Conservation (phyloP, 1,140 invertebrate species). For the Drosophila baimaii region DNA sequence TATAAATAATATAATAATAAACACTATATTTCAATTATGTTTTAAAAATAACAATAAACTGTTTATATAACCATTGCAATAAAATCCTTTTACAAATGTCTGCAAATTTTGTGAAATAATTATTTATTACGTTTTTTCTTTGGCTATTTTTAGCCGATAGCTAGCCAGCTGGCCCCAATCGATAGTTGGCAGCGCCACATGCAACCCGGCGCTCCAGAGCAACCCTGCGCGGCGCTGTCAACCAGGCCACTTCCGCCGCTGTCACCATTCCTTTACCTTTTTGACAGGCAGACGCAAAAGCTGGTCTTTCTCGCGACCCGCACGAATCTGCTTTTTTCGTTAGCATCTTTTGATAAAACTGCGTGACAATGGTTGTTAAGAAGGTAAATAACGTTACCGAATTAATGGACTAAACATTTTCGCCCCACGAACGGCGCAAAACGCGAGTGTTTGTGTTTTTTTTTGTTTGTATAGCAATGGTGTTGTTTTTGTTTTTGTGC, state of each 20-base stretch:
- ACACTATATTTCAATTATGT: no score
- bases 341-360: slow-evolving; percentile 74
- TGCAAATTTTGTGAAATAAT: no score
- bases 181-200: slow-evolving; percentile 1
- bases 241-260: slow-evolving; percentile 68
- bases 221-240: slow-evolving; percentile 59
- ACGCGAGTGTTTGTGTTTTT: slow-evolving; percentile 39
- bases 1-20: no score
- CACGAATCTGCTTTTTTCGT: slow-evolving; percentile 78
- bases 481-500: slow-evolving; percentile 43
- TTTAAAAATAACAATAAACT: no score
- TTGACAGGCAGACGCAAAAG: slow-evolving; percentile 82
- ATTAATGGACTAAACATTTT: slow-evolving; percentile 38
- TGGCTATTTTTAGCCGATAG: neutral
- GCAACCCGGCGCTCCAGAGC: slow-evolving; percentile 49
- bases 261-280: slow-evolving; percentile 81
- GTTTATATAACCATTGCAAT: no score
- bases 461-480: slow-evolving; percentile 1
- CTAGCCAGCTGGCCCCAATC: neutral
- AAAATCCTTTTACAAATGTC: no score
- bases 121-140: neutral
- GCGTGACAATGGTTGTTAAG: slow-evolving; percentile 84
- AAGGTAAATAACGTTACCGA: slow-evolving; percentile 72
- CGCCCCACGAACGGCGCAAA: neutral
- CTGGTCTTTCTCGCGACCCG: slow-evolving; percentile 74